Percentiles rank a stretch among this genome's conserved stretches.
phyloP scores from a whole-genome alignment of 1,140 invertebrate genomes.

The Forficula auricularia region DNA sequence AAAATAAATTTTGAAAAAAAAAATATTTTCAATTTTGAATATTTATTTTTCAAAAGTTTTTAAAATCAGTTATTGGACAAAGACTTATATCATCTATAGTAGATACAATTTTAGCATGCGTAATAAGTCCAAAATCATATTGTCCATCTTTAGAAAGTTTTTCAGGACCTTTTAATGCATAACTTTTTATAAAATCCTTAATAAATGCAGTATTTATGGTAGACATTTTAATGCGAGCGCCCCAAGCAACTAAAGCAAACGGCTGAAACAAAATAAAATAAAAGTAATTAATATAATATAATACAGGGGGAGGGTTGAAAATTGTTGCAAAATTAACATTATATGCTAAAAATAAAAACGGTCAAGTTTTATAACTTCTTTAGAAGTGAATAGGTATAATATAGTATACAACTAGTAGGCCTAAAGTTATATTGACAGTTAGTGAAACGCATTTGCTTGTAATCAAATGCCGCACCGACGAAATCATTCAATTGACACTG shows the following conservation, averaged over 20 bases:
- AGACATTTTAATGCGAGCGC: conserved; percentile 52
- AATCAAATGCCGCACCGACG: no score
- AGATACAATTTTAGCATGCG: conserved; percentile 33
- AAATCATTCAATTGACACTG: no score
- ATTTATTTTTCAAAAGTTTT: not conserved
- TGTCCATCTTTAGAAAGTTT: conserved; percentile 38
- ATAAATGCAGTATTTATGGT: conserved; percentile 36
- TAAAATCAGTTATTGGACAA: conserved; percentile 24
- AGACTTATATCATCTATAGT: conserved; percentile 30
- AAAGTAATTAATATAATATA: conserved; percentile 12
- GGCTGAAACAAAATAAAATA: conserved; percentile 35
- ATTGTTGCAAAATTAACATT: no score
- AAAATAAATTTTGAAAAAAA: no score
- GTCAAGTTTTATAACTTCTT: no score
- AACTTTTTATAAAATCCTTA: conserved; percentile 42
- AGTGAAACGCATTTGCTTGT: no score
- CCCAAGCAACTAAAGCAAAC: conserved; percentile 59
- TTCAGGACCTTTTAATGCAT: conserved; percentile 47
- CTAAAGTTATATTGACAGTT: no score
- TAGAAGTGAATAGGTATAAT: no score
- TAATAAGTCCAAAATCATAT: conserved; percentile 35
- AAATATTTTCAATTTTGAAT: no score
- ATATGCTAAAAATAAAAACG: no score
- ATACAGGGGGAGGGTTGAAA: not conserved
- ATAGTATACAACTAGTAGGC: no score